Percentiles rank a stretch among this genome's conserved stretches.
Conservation (phyloP, 2,888 invertebrate genomes). For the Eilema depressum region DNA sequence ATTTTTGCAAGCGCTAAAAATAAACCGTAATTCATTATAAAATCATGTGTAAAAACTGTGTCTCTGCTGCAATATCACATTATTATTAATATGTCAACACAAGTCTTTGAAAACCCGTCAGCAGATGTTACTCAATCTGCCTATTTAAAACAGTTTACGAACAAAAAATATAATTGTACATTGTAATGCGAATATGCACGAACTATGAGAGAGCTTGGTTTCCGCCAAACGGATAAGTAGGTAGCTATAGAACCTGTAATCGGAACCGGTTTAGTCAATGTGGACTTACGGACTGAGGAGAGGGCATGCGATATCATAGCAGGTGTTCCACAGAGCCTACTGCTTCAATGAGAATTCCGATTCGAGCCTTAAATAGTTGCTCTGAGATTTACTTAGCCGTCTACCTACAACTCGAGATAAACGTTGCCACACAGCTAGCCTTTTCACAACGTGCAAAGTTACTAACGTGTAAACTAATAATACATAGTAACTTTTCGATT, state of each 20-base stretch:
- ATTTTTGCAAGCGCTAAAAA: not conserved
- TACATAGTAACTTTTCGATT: not conserved
- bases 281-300: conserved; percentile 81
- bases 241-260: conserved; percentile 84
- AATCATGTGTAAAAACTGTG: not conserved
- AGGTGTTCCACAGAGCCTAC: conserved; percentile 82
- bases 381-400: conserved; percentile 69
- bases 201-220: conserved; percentile 77
- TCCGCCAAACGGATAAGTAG: conserved; percentile 85
- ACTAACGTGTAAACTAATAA: too few species aligned
- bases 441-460: conserved; percentile 15
- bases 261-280: conserved; percentile 84
- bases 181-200: conserved; percentile 68
- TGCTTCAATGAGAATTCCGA: conserved; percentile 84
- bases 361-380: conserved; percentile 74
- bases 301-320: conserved; percentile 84
- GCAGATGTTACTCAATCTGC: conserved; percentile 26
- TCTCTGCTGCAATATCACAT: not conserved
- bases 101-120: conserved; percentile 20
- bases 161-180: conserved; percentile 40
- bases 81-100: conserved; percentile 27
- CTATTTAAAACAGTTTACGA: conserved; percentile 39
- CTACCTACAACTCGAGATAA: conserved; percentile 48
- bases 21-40: not conserved
- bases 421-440: conserved; percentile 41